Percentiles rank a stretch among this genome's conserved stretches.
These are phyloP conservation scores for Melitaea athalia DNA, from an alignment of 2,888 invertebrate species.

Conservation along the genomic window DNA sequence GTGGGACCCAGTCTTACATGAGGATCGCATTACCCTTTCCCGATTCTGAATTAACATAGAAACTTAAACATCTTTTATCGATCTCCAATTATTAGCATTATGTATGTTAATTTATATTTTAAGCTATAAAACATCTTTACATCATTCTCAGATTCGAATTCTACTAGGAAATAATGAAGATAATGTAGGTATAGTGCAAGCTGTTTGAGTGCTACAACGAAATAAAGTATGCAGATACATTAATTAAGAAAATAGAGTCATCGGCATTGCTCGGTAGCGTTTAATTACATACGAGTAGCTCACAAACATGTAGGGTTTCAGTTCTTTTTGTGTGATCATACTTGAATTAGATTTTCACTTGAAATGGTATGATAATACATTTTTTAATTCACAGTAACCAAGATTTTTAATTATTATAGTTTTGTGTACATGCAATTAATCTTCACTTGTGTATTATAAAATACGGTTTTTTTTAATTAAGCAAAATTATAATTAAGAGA, in stretches of 20 bases:
- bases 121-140: slow-evolving; percentile 39
- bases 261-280: slow-evolving; percentile 31
- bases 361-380: background rate
- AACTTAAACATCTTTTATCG: slow-evolving; percentile 13
- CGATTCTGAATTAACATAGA: background rate
- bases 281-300: slow-evolving; percentile 38
- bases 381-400: background rate
- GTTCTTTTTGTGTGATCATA: slow-evolving; percentile 23
- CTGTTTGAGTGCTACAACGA: slow-evolving; percentile 33
- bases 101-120: slow-evolving; percentile 33
- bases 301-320: slow-evolving; percentile 22
- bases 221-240: slow-evolving; percentile 36
- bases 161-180: slow-evolving; percentile 25
- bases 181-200: slow-evolving; percentile 31
- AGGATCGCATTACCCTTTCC: slow-evolving; percentile 16
- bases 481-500: too few species aligned
- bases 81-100: slow-evolving; percentile 24
- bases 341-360: background rate
- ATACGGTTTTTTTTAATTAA: too few species aligned
- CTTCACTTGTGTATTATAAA: background rate
- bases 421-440: background rate
- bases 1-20: background rate
- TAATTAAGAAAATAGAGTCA: slow-evolving; percentile 39
- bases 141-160: slow-evolving; percentile 24
- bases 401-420: background rate